Evolutionary conservation across 2,888 invertebrate species (phyloP), one percentile per base, ranked within the genome.

Genomic region (Troides aeacus): DNA sequence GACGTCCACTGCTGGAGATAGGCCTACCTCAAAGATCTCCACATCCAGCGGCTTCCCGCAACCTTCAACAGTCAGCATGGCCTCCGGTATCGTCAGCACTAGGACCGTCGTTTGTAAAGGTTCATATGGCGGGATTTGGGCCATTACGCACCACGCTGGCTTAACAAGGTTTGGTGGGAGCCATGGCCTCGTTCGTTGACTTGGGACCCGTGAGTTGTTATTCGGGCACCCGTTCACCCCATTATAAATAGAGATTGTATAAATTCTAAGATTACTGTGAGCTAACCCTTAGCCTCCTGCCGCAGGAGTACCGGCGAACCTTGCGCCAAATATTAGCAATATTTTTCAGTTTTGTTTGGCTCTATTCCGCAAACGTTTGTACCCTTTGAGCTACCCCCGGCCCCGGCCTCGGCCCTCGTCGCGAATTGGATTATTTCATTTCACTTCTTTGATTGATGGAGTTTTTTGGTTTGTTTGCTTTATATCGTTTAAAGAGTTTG

Each of bases 381-480:
- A 83, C 88, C 82, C 88, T 91, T 91, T 90, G 90, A 86, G 84
- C 87, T 84, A 86, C 86, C 82, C 30, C 30, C 30, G 3, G 30
- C 30, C 30, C 24, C 24, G 24, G 2, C 24, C 24, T 88, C 87
- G 84, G 83, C 21, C 21, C 21, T 21, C 86, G 87, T 88, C 84
- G 84, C 82, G 84, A 87, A 90, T 90, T 88, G 87, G 89, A 90
- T 90, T 90, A 90, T 89, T 86, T 84, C 87, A 86, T 87, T 86
- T 83, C 85, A 85, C 85, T 88, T 86, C 90, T 92, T 89, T 90
- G 92, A 92, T 92, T 91, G 91, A 90, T 88, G 88, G 83, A 83
- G 39, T 87, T 85, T 21, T 83, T 84, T 79, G 81, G 85, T 84
- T 86, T 85, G 82, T 81, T 81, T 81, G 82, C 81, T 81, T 83